These are phyloP conservation scores for Tuberolachnus salignus DNA, from an alignment of 2,888 invertebrate species.

Conservation along the genomic window DNA sequence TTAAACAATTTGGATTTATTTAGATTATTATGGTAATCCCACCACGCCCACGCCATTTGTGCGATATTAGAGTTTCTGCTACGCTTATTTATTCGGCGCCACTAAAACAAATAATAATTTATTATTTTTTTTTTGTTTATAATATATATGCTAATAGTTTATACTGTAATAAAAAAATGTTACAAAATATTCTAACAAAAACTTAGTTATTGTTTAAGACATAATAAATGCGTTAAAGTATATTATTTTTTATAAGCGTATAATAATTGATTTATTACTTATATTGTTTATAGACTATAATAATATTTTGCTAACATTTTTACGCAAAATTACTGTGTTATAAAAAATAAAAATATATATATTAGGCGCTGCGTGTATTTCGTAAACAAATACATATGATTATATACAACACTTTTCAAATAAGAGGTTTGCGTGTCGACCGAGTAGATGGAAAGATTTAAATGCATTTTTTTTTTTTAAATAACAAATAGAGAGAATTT, in stretches of 20 bases:
- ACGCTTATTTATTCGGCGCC: too few species aligned
- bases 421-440: too few species aligned
- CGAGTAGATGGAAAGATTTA: too few species aligned
- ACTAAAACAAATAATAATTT: too few species aligned
- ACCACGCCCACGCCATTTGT: too few species aligned
- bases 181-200: neutral
- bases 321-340: neutral
- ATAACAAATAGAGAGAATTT: too few species aligned
- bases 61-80: too few species aligned
- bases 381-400: neutral
- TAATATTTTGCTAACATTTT: neutral
- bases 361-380: neutral
- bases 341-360: neutral
- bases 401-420: neutral
- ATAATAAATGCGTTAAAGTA: neutral
- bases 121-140: too few species aligned
- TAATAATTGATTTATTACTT: conserved; percentile 14
- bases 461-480: too few species aligned
- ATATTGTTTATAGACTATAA: neutral
- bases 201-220: neutral
- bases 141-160: too few species aligned
- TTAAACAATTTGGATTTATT: too few species aligned
- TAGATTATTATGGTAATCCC: too few species aligned
- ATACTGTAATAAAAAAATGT: neutral
- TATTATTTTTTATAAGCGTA: neutral